Conservation (phyloP, 2,797 vertebrate genomes). For the Cichlasoma orientale region DNA sequence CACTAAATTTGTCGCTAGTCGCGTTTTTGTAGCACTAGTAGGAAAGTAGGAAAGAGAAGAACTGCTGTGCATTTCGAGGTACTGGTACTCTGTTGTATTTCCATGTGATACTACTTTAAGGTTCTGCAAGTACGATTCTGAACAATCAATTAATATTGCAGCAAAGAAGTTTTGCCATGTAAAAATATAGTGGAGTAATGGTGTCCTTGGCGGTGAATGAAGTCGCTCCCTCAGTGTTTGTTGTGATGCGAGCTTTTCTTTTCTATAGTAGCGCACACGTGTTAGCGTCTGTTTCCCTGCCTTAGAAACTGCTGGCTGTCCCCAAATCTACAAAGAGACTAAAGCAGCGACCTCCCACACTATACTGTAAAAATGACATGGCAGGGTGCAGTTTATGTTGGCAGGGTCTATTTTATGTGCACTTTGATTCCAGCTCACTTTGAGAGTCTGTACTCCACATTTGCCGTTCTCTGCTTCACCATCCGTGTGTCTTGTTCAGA, state of each 20-base stretch:
- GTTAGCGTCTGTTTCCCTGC: neutral
- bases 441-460: neutral
- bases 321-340: neutral
- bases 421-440: neutral
- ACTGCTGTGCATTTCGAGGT: neutral
- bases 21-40: too few relatives aligned
- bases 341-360: rapidly evolving
- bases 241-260: neutral
- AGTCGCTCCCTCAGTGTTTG: neutral
- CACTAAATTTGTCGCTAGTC: too few relatives aligned
- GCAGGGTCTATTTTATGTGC: neutral
- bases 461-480: neutral
- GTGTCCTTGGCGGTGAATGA: neutral
- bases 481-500: rapidly evolving
- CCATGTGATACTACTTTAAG: neutral
- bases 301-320: neutral
- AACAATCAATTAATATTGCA: neutral
- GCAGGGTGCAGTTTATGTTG: neutral
- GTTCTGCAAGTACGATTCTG: neutral
- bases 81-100: neutral
- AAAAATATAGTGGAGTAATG: neutral
- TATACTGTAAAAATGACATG: neutral
- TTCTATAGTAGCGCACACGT: neutral
- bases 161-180: neutral
- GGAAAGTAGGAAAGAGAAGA: neutral